Percentiles rank a stretch among this genome's conserved stretches.
These are phyloP conservation scores for Tenthredo notha DNA, from an alignment of 2,888 invertebrate species.

Conservation along the genomic window DNA sequence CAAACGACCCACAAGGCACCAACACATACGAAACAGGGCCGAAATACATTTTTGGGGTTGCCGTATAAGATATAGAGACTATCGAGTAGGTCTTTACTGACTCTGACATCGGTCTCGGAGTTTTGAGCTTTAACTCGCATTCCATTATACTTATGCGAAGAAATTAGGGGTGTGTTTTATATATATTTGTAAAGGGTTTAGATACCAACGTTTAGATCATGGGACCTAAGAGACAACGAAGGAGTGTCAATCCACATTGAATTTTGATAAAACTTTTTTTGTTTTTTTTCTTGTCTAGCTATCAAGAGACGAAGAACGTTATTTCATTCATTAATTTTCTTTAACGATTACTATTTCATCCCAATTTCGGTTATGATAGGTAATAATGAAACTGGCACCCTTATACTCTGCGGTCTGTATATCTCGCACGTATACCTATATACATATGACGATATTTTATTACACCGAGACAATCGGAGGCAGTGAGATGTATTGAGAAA, in stretches of 20 bases:
- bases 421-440: not conserved
- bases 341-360: not conserved
- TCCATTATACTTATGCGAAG: not conserved
- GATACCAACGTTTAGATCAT: not conserved
- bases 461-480: not conserved
- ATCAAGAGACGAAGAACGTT: not conserved
- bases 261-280: not conserved
- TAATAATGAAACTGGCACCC: not conserved
- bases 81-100: not conserved
- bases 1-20: constrained; percentile 7
- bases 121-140: not conserved
- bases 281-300: not conserved
- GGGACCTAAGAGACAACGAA: not conserved
- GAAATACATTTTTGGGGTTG: constrained; percentile 52
- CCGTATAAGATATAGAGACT: not conserved
- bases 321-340: not conserved
- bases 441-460: not conserved
- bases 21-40: not conserved
- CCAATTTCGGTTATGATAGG: not conserved
- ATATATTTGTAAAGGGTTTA: not conserved
- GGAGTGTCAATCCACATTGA: not conserved
- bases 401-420: not conserved
- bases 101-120: not conserved
- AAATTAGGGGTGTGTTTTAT: not conserved
- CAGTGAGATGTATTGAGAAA: constrained; percentile 5